Evolutionary conservation across 2,113 vertebrate species (phyloP), one percentile per base, ranked within the genome.

Genomic region (Centropristis striata): DNA sequence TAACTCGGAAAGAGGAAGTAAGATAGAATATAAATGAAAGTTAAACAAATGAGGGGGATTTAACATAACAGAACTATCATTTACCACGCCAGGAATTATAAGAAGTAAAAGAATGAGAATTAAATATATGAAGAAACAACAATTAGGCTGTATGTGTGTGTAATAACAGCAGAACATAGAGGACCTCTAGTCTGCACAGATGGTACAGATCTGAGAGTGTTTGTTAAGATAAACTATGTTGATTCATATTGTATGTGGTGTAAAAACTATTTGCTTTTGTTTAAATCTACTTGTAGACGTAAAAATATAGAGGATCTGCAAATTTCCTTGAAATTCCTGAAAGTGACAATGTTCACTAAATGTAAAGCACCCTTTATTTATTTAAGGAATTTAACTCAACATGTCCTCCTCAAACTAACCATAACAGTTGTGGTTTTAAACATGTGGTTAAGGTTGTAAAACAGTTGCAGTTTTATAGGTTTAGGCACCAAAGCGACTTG

Each of bases 21-120:
- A 55, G 28, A 71, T 25, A 21, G 25, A 36, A 23, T 57, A 50
- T 66, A 27, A 74, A 61, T 78, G 8, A 37, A 58, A 67, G 54
- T 71, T 11, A 15, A 76, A 64, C 36, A 57, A 71, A 76, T 67
- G 51, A 66, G 27, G 14, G 12, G 21, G 28, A 68, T 76, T 49
- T 61, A 78, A 69, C 50, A 21, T 70, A 70, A 71, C 39, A 32
- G 8, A 70, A 12, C 28, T 18, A 20, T 28, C 37, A 47, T 71
- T 66, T 36, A 46, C 36, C 4, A 25, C 64, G 42, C 27, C 14
- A 72, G 46, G 41, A 41, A 16, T 8, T 39, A 71, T 64, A 46
- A 60, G 44, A 58, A 32, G 66, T 9, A 25, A 59, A 66, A 23
- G 4, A 55, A 66, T 63, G 37, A 47, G 18, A 65, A 11, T 65